These are phyloP conservation scores for Tetrax tetrax DNA, from an alignment of 2,113 vertebrate genomes.

Conservation along the genomic window DNA sequence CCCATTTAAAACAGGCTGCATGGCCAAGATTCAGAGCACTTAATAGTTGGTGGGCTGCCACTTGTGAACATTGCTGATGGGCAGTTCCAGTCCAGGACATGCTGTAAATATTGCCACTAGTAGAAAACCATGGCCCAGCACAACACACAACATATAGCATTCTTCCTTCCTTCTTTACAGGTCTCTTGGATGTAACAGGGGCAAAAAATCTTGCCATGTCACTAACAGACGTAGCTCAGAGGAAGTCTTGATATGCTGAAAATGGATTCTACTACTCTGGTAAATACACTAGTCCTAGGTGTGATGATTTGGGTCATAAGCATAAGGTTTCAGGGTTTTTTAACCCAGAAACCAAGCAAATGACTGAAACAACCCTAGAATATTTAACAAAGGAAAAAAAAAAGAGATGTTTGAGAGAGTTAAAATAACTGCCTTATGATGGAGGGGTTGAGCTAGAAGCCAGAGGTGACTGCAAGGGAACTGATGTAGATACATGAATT, in stretches of 20 bases:
- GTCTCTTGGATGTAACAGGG: neutral
- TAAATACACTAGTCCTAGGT: neutral
- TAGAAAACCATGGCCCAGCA: neutral
- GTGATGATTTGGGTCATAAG: neutral
- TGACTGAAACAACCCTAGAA: neutral
- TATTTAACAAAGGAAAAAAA: neutral
- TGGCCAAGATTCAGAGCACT: conserved; percentile 2
- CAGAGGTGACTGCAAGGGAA: neutral
- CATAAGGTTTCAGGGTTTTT: neutral
- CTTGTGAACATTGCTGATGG: conserved; percentile 9
- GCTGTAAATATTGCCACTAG: neutral
- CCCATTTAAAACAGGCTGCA: conserved; percentile 16
- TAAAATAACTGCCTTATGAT: neutral
- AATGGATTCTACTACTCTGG: neutral
- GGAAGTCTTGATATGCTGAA: neutral
- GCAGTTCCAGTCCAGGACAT: neutral
- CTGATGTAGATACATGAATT: neutral
- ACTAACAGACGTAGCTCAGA: neutral
- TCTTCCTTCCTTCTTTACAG: neutral
- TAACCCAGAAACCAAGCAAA: neutral
- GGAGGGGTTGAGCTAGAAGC: neutral
- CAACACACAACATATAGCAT: neutral
- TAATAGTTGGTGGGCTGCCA: neutral
- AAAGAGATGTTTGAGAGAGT: neutral
- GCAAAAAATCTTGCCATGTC: neutral